phyloP scores from a whole-genome alignment of 2,888 invertebrate species.

The Barypeithes pellucidus region DNA sequence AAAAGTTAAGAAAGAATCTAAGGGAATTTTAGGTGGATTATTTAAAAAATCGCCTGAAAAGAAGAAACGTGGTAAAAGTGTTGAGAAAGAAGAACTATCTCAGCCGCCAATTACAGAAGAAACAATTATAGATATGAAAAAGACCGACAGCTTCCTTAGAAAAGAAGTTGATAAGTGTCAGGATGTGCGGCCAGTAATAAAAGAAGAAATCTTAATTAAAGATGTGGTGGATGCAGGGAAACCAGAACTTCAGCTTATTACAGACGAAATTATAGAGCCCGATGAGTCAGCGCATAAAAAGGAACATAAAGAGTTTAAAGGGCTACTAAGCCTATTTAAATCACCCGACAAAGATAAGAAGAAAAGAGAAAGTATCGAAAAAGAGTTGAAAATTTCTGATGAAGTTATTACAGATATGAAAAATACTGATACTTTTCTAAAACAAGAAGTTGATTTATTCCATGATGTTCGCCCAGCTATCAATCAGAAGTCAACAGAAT shows the following conservation, averaged over 20 bases:
- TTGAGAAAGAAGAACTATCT: conserved; percentile 44
- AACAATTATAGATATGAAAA: conserved; percentile 41
- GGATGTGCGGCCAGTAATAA: conserved; percentile 51
- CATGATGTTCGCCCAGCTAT: conserved; percentile 56
- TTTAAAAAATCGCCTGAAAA: conserved; percentile 47
- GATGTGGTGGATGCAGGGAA: conserved; percentile 10
- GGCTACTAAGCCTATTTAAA: conserved; percentile 37
- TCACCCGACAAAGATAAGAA: conserved; percentile 34
- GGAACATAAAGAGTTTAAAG: conserved; percentile 26
- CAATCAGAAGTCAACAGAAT: conserved; percentile 40
- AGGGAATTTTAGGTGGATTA: conserved; percentile 34
- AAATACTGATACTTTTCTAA: conserved; percentile 44
- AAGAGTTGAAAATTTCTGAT: conserved; percentile 34
- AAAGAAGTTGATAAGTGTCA: conserved; percentile 51
- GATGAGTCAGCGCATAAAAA: conserved; percentile 9
- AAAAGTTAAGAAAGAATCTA: conserved; percentile 29
- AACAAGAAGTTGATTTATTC: conserved; percentile 50
- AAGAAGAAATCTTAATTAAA: conserved; percentile 16
- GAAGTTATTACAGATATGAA: conserved; percentile 49
- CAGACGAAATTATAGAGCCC: conserved; percentile 27
- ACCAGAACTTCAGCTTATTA: no score
- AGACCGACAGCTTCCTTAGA: conserved; percentile 44
- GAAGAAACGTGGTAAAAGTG: conserved; percentile 38
- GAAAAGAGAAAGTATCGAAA: conserved; percentile 24
- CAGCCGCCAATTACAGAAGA: neutral